phyloP scores from a whole-genome alignment of 2,797 vertebrate species.

The Coluber constrictor region DNA sequence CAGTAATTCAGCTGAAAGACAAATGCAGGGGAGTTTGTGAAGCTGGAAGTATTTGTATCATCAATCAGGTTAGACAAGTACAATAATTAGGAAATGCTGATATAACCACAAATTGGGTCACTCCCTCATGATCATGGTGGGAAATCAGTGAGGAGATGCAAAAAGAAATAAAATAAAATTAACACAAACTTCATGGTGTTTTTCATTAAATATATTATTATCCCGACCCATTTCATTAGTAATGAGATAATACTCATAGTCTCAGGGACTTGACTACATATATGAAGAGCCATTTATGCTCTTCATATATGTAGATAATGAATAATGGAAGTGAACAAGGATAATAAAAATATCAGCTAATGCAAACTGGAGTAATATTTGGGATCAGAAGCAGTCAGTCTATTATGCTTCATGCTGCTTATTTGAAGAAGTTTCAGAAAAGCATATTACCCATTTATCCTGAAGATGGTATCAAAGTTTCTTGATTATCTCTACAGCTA shows the following conservation, averaged over 20 bases:
- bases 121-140: neutral
- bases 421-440: neutral
- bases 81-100: constrained; percentile 41
- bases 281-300: neutral
- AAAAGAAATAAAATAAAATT: constrained; percentile 25
- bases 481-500: neutral
- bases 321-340: neutral
- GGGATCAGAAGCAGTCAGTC: neutral
- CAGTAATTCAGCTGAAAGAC: constrained; percentile 11
- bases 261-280: neutral
- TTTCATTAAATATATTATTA: constrained; percentile 5
- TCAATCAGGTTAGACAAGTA: constrained; percentile 14
- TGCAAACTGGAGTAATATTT: neutral
- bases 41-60: constrained; percentile 14
- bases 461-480: neutral
- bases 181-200: constrained; percentile 34
- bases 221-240: neutral
- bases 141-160: neutral
- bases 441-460: neutral
- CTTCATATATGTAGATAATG: neutral
- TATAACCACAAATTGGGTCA: constrained; percentile 28
- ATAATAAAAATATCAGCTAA: neutral
- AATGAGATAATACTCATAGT: constrained; percentile 39
- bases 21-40: constrained; percentile 20
- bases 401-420: neutral